Percentiles rank a stretch among this genome's conserved stretches.
phyloP scores from a whole-genome alignment of 2,888 invertebrate species.

The Chironomus tentans region DNA sequence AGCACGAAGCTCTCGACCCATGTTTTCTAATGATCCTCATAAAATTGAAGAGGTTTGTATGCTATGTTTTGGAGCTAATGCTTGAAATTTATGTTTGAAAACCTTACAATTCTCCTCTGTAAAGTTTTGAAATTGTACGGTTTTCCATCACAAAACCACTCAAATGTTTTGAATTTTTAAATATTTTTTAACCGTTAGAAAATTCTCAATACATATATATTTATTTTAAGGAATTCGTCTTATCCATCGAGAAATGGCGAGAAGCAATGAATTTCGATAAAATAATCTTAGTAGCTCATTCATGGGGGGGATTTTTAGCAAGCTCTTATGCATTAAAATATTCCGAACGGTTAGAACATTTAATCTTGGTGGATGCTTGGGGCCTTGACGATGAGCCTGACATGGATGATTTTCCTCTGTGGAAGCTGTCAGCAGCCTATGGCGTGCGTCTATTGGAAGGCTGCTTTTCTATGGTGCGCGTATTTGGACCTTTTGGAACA shows the following conservation, averaged over 20 bases:
- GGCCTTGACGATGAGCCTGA: constrained; percentile 56
- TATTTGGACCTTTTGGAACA: constrained; percentile 10
- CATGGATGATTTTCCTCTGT: constrained; percentile 2
- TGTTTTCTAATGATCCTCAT: constrained; percentile 66
- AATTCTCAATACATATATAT: too few species aligned
- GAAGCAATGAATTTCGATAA: constrained; percentile 76
- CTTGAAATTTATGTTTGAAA: too few species aligned
- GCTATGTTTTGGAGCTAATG: too few species aligned
- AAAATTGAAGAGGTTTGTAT: constrained; percentile 46
- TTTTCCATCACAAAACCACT: too few species aligned
- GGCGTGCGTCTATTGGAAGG: constrained; percentile 9
- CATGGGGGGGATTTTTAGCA: constrained; percentile 88
- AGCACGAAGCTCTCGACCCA: constrained; percentile 86
- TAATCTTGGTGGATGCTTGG: constrained; percentile 94
- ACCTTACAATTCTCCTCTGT: too few species aligned
- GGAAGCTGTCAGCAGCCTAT: constrained; percentile 17
- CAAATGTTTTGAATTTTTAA: not conserved
- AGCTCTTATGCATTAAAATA: constrained; percentile 81
- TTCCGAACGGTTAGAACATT: constrained; percentile 78
- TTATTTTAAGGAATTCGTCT: constrained; percentile 62
- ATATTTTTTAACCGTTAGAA: not conserved
- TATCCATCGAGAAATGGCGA: constrained; percentile 91
- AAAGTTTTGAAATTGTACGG: not conserved
- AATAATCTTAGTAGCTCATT: constrained; percentile 87
- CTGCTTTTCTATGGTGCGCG: constrained; percentile 4